Percentiles rank a stretch among this genome's conserved stretches.
phyloP scores from a whole-genome alignment of 1,140 invertebrate species.

The Drosophila nasuta region DNA sequence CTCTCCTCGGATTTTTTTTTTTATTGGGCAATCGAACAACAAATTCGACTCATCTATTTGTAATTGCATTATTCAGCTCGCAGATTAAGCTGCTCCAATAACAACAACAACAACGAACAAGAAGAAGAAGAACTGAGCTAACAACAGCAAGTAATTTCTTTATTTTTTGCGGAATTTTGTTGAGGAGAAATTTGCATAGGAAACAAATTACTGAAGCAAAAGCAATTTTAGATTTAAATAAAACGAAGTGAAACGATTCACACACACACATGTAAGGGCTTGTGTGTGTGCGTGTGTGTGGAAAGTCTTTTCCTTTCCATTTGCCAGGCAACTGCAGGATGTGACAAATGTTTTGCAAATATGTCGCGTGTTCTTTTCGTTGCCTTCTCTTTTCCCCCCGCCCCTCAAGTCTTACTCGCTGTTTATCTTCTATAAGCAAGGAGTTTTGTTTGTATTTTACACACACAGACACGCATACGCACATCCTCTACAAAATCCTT shows the following conservation, averaged over 20 bases:
- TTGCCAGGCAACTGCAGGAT: slow-evolving; percentile 58
- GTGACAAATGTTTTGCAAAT: slow-evolving; percentile 79
- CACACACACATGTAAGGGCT: slow-evolving; percentile 13
- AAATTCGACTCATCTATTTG: slow-evolving; percentile 47
- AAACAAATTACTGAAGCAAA: slow-evolving; percentile 76
- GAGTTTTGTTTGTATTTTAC: slow-evolving; percentile 41
- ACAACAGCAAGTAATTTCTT: slow-evolving; percentile 24
- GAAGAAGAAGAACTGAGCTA: background rate
- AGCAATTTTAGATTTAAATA: slow-evolving; percentile 76
- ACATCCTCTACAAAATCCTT: slow-evolving; percentile 12
- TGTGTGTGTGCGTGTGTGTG: slow-evolving; percentile 20
- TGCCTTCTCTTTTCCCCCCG: slow-evolving; percentile 3
- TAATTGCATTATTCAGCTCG: slow-evolving; percentile 49
- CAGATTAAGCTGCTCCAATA: slow-evolving; percentile 33
- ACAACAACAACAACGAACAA: slow-evolving; percentile 6
- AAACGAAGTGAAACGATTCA: slow-evolving; percentile 50
- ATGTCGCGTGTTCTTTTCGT: slow-evolving; percentile 43
- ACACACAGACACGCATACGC: slow-evolving; percentile 35
- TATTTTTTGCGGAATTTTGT: slow-evolving; percentile 16
- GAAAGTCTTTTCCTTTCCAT: slow-evolving; percentile 69
- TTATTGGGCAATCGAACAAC: slow-evolving; percentile 46
- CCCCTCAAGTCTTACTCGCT: background rate
- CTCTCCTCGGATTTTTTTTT: slow-evolving; percentile 18
- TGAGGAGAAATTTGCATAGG: slow-evolving; percentile 61
- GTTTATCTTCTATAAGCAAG: background rate